Base-by-base conservation (phyloP, 2,888 invertebrate species). In the Drosophila meridionalis region DNA sequence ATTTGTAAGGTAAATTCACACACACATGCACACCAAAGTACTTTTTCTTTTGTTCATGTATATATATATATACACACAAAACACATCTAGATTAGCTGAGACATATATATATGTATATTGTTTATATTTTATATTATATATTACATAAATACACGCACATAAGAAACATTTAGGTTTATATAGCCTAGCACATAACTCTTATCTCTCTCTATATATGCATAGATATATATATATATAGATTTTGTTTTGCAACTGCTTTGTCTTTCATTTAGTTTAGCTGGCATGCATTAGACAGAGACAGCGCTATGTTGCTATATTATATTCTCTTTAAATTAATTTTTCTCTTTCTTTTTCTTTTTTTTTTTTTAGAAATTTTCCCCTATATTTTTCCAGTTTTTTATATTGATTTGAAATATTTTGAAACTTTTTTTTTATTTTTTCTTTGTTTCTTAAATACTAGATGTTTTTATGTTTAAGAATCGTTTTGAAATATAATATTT, bases 81-180 rank as follows among this genome's bases (percentile, higher is more conserved):
- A 69, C 69, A 69, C 72, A 72, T 52, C 38, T 59, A 71, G 73
- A 72, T 43, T 43, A 38, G 32, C 59, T 58, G 28, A 52, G 69
- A 47, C 38, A 53, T 26, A 32, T 43, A 57, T 56, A 64, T 72
- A 50, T 82, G 6, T n/a, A 30, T 48, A 28, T 47, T 12, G 7
- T 14, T 28, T 30, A 48, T n/a, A 50, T 32, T 50, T 50, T 32
- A 50, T 50, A 85, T 76, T 72, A 85, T 80, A 86, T 83, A 55
- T 73, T 89, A 89, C 90, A 89, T 87, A 84, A 78, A 85, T 85
- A 85, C 83, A 83, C 83, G 89, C 83, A 85, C 67, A 76, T 82
- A 85, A 89, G 80, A 85, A 79, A 90, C 79, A 72, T 87, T 82
- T 53, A 73, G 45, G 62, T 26, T 53, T 61, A 43, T 60, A 58